A percentile compares a stretch with the other conserved stretches of the same genome.
Conservation (phyloP, 2,113 vertebrate species). For the Tonatia bakeri region DNA sequence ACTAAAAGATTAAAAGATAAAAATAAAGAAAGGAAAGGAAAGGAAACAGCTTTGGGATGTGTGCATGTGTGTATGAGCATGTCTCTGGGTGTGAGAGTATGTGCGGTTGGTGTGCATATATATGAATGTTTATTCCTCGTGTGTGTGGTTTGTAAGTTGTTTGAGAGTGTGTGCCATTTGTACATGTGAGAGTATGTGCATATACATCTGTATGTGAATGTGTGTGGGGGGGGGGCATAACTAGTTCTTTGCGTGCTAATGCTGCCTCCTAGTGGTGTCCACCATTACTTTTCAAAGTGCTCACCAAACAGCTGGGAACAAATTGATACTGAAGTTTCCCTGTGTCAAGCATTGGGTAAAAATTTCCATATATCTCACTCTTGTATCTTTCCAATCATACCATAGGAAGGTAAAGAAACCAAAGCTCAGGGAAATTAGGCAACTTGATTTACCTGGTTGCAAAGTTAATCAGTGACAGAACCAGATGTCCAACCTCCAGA, state of each 20-base stretch:
- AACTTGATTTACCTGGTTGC: neutral
- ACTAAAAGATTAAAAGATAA: neutral
- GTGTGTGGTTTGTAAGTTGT: neutral
- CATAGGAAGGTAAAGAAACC: neutral
- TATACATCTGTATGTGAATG: neutral
- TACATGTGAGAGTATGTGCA: too few relatives aligned
- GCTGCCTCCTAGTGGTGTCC: constrained; percentile 49
- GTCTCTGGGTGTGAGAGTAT: neutral
- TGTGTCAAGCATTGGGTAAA: neutral
- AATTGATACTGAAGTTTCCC: neutral
- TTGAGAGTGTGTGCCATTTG: neutral
- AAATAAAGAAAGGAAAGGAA: neutral
- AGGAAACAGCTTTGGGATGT: neutral
- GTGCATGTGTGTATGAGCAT: neutral
- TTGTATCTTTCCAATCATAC: neutral
- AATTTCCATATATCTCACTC: neutral
- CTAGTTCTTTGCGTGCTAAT: constrained; percentile 15
- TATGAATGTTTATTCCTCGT: neutral
- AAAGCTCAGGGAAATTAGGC: neutral
- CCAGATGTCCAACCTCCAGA: neutral
- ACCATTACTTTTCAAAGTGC: neutral
- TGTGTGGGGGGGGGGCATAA: neutral
- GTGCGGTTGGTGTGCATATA: neutral
- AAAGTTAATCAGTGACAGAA: neutral
- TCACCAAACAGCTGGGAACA: neutral